Evolutionary conservation across 1,140 invertebrate species (phyloP), one percentile per base, ranked within the genome.

Genomic region (Pomphorhynchus laevis): DNA sequence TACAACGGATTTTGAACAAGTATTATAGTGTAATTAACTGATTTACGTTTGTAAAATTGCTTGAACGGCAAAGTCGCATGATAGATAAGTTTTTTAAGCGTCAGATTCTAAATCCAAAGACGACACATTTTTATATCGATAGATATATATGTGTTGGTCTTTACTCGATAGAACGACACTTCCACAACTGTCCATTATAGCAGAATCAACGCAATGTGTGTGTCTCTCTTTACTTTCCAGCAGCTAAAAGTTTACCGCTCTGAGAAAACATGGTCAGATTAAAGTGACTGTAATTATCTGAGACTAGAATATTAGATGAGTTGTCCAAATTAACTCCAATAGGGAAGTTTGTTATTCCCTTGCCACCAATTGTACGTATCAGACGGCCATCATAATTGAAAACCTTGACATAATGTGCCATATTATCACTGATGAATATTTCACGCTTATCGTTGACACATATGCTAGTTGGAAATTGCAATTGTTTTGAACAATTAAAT

Each of bases 201-300:
- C 79, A 20, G 95, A 82, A 54, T 98, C 86, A 57, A 95, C 95
- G 60, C 86, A 95, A 57, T 98, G 86, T 18, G 86, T 86, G 54
- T 95, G 86, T 58, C 95, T 98, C 33, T 93, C 86, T 59, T 93
- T 93, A 49, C 75, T 84, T 57, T 98, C 86, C 62, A 4, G 86
- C 86, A 11, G 76, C 84, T 6, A 93, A 72, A 45, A 93, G 60
- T 49, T 79, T 72, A 1, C 84, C 84, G 49, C 93, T 79, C 58
- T 86, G 59, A 20, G 51, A 53, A 49, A 64, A 64, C 51, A 95
- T 82, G 38, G 86, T 95, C 54, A 98, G 58, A 55, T 98, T 98
- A 64, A 98, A 98, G 59, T 95, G 95, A 64, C 95, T 95, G 61
- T 98, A 86, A 62, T 98, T 98, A 62, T 98, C 86, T 22, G 84